Evolutionary conservation across 2,797 vertebrate genomes (phyloP).

Genomic region (Brachyrhaphis roseni): DNA sequence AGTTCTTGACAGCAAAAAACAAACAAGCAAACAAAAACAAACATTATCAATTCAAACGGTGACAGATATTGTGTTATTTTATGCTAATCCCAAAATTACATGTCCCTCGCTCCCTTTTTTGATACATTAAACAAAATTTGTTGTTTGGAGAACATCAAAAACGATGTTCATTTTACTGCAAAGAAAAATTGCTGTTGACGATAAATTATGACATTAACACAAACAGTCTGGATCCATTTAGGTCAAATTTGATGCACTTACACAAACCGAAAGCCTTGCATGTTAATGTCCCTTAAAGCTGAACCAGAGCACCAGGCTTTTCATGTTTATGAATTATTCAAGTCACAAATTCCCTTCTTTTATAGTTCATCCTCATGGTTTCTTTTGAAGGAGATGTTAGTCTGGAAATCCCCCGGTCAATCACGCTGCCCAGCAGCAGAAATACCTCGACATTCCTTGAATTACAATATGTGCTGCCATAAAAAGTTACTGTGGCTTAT

Average conservation of each 20-base stretch:
- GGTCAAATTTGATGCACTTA: background rate
- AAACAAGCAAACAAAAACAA: background rate
- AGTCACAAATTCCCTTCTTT: constrained; percentile 19
- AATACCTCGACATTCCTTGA: constrained; percentile 36
- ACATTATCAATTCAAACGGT: background rate
- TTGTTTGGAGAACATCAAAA: background rate
- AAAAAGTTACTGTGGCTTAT: constrained; percentile 23
- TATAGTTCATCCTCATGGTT: constrained; percentile 8
- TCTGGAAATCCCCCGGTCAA: constrained; percentile 36
- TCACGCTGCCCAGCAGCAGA: constrained; percentile 17
- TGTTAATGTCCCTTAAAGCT: constrained; percentile 10
- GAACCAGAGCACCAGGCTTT: background rate
- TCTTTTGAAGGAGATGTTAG: constrained; percentile 11
- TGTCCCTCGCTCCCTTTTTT: background rate
- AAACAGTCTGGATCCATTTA: background rate
- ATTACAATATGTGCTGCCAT: constrained; percentile 24
- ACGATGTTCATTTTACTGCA: background rate
- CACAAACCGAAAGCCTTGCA: background rate
- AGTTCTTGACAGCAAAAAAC: background rate
- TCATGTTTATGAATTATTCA: constrained; percentile 4
- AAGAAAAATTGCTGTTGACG: background rate
- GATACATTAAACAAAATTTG: background rate
- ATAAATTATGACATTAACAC: background rate
- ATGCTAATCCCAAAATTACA: background rate
- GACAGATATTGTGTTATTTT: background rate